phyloP scores from a whole-genome alignment of 2,113 vertebrate genomes.

The Geococcyx californianus region DNA sequence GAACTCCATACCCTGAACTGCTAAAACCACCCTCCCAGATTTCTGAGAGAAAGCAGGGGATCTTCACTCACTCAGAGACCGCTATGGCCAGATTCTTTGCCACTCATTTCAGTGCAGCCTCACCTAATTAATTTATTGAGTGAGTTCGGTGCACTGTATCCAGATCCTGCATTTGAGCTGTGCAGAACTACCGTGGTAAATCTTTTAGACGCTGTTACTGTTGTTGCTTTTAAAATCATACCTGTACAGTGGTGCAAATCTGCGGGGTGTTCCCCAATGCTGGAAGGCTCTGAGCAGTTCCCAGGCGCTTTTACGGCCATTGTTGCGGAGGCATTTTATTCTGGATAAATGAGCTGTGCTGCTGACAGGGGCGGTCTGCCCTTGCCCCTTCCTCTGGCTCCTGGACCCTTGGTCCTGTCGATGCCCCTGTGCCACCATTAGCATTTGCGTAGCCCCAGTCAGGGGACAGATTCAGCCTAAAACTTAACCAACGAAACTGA shows the following conservation, averaged over 20 bases:
- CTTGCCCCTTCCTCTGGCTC: not conserved
- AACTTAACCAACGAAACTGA: not conserved
- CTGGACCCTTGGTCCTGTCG: not conserved
- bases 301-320: rapidly evolving
- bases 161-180: not conserved
- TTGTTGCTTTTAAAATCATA: not conserved
- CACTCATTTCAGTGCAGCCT: not conserved
- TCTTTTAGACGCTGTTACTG: not conserved
- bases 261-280: rapidly evolving
- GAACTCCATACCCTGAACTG: not conserved
- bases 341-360: not conserved
- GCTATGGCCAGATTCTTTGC: not conserved
- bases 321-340: not conserved
- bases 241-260: not conserved
- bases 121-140: not conserved
- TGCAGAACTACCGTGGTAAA: not conserved
- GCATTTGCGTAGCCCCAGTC: not conserved
- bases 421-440: not conserved
- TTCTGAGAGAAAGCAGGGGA: not conserved
- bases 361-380: not conserved
- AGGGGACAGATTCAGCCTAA: not conserved
- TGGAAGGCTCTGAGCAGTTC: not conserved
- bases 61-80: not conserved
- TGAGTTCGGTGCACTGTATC: not conserved
- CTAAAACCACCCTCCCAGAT: not conserved